Evolutionary conservation across 2,797 vertebrate species (phyloP).

Genomic region (Lemur catta): DNA sequence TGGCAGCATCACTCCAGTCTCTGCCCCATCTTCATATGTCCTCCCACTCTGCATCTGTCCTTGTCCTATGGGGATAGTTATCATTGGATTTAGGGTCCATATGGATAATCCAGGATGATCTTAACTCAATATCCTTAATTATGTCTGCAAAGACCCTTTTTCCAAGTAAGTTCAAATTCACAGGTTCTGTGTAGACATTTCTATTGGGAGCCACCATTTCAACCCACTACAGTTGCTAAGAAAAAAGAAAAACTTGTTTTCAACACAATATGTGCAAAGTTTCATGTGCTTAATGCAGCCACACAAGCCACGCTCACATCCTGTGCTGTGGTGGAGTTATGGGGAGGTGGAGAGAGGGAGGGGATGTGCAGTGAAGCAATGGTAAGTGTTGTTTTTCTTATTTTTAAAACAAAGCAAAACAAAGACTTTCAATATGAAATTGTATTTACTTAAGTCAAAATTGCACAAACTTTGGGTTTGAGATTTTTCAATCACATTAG

Average conservation of each 20-base stretch:
- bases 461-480: background rate
- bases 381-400: background rate
- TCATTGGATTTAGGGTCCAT: background rate
- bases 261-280: background rate
- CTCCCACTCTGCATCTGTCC: background rate
- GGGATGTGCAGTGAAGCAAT: accelerated
- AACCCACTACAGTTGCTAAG: background rate
- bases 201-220: background rate
- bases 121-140: background rate
- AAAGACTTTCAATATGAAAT: background rate
- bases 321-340: no score
- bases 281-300: background rate
- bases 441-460: background rate
- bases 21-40: accelerated
- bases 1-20: accelerated
- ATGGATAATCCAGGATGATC: background rate
- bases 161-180: background rate
- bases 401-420: background rate
- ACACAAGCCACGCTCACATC: no score
- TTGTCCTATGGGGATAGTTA: background rate
- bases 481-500: background rate
- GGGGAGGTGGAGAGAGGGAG: background rate
- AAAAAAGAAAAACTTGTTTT: background rate
- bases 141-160: background rate
- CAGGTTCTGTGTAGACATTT: background rate